Percentiles rank a stretch among this genome's conserved stretches.
These are phyloP conservation scores for Meteorus sp. DNA, from an alignment of 1,140 invertebrate species.

Conservation along the genomic window DNA sequence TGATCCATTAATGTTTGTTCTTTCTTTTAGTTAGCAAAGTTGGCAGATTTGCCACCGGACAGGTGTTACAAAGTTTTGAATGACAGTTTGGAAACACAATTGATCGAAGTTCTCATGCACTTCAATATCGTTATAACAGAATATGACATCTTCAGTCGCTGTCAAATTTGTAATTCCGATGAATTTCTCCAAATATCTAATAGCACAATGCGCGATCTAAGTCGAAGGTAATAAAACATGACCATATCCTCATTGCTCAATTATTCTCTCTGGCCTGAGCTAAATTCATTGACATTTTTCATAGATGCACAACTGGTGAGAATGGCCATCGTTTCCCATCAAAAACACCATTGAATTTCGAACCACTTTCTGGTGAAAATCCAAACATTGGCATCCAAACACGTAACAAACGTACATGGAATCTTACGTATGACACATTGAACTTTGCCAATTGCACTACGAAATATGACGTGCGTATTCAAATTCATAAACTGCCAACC, in stretches of 20 bases:
- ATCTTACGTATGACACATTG: slow-evolving; percentile 42
- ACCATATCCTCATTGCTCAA: no score
- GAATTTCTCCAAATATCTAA: slow-evolving; percentile 59
- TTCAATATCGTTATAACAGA: slow-evolving; percentile 65
- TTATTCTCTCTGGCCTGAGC: no score
- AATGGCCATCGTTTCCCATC: slow-evolving; percentile 20
- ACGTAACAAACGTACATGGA: slow-evolving; percentile 39
- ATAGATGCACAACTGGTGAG: slow-evolving; percentile 26
- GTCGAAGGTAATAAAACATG: slow-evolving; percentile 33
- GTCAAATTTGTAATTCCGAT: slow-evolving; percentile 67
- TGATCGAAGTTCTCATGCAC: slow-evolving; percentile 63
- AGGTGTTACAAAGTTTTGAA: slow-evolving; percentile 60
- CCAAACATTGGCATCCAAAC: not conserved
- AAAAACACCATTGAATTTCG: not conserved
- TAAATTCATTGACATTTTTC: slow-evolving; percentile 5
- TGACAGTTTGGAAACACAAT: slow-evolving; percentile 58
- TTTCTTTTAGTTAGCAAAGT: slow-evolving; percentile 55
- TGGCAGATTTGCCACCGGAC: slow-evolving; percentile 48
- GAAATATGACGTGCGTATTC: slow-evolving; percentile 51
- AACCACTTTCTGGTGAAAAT: not conserved
- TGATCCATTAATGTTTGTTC: not conserved
- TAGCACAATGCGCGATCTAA: slow-evolving; percentile 53
- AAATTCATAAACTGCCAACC: slow-evolving; percentile 58
- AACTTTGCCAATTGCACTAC: slow-evolving; percentile 50
- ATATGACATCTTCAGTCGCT: slow-evolving; percentile 69